These are phyloP conservation scores for Holothuria scabra DNA, from an alignment of 53 echinoderm and acorn worm species.

Conservation along the genomic window DNA sequence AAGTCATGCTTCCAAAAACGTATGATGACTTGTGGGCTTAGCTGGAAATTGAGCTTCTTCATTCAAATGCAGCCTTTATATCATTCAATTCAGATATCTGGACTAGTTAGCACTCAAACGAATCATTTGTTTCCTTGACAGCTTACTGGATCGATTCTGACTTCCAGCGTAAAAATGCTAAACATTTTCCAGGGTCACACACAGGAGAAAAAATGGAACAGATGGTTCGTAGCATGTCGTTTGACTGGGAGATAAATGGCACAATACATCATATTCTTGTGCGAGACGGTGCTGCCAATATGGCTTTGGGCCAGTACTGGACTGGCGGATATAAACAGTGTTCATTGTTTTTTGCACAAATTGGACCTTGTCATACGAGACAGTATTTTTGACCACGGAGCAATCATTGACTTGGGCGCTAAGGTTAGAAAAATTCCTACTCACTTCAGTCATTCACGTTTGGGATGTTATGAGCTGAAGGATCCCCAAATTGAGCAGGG, in stretches of 20 bases:
- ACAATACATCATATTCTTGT: slow-evolving; percentile 3
- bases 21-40: background rate
- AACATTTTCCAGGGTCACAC: slow-evolving; percentile 27
- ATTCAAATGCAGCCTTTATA: background rate
- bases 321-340: background rate
- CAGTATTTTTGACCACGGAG: background rate
- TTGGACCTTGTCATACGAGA: slow-evolving; percentile 24
- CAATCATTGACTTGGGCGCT: slow-evolving; percentile 4
- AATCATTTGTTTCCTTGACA: background rate
- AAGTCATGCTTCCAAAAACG: background rate
- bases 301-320: slow-evolving; percentile 18
- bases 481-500: slow-evolving; percentile 8
- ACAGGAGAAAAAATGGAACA: slow-evolving; percentile 9
- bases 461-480: slow-evolving; percentile 33
- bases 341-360: background rate
- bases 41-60: background rate
- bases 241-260: slow-evolving; percentile 5
- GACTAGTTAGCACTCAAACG: slow-evolving; percentile 1
- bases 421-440: slow-evolving; percentile 1
- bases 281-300: slow-evolving; percentile 30
- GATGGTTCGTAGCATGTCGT: slow-evolving; percentile 23
- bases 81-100: slow-evolving; percentile 29
- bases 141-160: slow-evolving; percentile 6
- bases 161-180: background rate
- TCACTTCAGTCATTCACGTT: slow-evolving; percentile 14